A percentile compares a stretch with the other conserved stretches of the same genome.
Evolutionary conservation across 2,888 invertebrate species (phyloP).

Genomic region (Pyrocoelia pectoralis): DNA sequence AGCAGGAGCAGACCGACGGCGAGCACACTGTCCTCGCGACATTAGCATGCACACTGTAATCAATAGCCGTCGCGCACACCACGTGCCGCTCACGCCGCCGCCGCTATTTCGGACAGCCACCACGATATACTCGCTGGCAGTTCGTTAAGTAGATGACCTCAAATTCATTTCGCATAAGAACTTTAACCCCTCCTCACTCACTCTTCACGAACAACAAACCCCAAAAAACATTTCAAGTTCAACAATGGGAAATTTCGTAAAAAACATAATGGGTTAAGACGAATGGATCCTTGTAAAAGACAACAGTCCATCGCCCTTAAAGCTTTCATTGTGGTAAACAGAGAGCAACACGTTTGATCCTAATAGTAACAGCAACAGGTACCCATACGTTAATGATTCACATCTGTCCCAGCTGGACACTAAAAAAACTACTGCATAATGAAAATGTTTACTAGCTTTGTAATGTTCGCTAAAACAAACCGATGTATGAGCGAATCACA

Average conservation of each 20-base stretch:
- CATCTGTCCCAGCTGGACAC: background rate
- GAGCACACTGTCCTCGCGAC: slow-evolving; percentile 47
- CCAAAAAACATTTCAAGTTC: background rate
- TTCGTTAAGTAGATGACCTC: slow-evolving; percentile 32
- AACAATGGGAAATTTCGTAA: background rate
- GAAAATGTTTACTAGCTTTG: background rate
- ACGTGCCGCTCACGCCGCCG: slow-evolving; percentile 49
- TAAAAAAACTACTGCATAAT: slow-evolving; percentile 10
- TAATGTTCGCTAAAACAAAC: background rate
- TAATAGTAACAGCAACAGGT: slow-evolving; percentile 32
- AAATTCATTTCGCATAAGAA: slow-evolving; percentile 23
- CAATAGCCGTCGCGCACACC: slow-evolving; percentile 49
- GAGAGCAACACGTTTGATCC: slow-evolving; percentile 14
- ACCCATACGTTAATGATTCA: slow-evolving; percentile 23
- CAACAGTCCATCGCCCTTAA: slow-evolving; percentile 12
- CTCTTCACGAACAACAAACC: too few species aligned
- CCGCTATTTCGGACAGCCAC: slow-evolving; percentile 42
- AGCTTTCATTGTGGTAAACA: slow-evolving; percentile 18
- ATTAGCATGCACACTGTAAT: slow-evolving; percentile 58
- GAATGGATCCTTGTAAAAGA: background rate
- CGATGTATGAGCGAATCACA: background rate
- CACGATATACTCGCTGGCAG: slow-evolving; percentile 30
- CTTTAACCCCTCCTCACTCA: slow-evolving; percentile 15
- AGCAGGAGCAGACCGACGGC: slow-evolving; percentile 37
- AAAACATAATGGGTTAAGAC: background rate